phyloP scores from a whole-genome alignment of 2,888 invertebrate species.

The Scaeva pyrastri region DNA sequence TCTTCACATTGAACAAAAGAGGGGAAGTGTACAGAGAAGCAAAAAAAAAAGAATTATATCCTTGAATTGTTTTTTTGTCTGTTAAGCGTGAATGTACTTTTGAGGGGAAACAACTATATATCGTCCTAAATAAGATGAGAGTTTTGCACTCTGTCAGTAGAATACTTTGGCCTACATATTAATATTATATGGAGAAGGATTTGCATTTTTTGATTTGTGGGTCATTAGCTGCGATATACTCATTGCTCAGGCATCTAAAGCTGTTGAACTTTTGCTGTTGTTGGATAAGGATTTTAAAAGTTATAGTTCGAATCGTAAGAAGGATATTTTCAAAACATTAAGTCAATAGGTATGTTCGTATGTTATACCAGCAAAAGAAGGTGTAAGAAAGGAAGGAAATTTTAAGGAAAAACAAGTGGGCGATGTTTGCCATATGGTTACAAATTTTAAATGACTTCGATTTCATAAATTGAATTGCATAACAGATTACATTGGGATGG shows the following conservation, averaged over 20 bases:
- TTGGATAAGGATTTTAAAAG: background rate
- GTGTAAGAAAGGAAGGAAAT: no score
- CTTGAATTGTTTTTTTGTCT: slow-evolving; percentile 11
- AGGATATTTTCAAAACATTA: no score
- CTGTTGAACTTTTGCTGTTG: background rate
- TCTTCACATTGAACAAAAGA: background rate
- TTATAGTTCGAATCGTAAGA: no score
- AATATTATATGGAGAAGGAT: slow-evolving; percentile 40
- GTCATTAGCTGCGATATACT: slow-evolving; percentile 48
- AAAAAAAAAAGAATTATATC: background rate
- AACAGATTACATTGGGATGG: no score
- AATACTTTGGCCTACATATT: slow-evolving; percentile 64
- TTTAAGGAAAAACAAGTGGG: no score
- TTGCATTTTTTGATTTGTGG: slow-evolving; percentile 44
- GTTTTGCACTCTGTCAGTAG: slow-evolving; percentile 27
- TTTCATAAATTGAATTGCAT: no score
- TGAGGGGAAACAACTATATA: slow-evolving; percentile 16
- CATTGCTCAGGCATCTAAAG: no score
- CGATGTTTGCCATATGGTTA: no score
- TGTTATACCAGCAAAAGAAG: no score
- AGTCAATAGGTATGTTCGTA: no score
- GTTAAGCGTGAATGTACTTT: slow-evolving; percentile 31
- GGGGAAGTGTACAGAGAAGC: no score
- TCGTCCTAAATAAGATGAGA: slow-evolving; percentile 3
- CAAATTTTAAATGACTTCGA: no score